Evolutionary conservation across 2,113 vertebrate species (phyloP).

Genomic region (Notechis scutatus): DNA sequence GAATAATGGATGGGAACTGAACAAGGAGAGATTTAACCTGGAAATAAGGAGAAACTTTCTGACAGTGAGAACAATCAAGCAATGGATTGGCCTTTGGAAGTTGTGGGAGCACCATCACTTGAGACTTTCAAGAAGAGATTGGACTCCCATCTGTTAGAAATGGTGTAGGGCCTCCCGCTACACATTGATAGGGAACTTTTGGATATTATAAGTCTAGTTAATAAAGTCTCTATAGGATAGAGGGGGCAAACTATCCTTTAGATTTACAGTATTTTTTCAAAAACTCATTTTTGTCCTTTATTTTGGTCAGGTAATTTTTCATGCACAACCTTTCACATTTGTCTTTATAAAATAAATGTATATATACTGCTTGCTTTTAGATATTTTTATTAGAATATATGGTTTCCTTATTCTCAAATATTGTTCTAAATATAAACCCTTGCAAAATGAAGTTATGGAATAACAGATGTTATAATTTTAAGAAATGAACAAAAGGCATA

Average conservation of each 20-base stretch:
- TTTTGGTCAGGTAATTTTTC: neutral
- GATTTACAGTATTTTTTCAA: neutral
- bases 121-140: no score
- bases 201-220: neutral
- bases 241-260: neutral
- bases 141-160: no score
- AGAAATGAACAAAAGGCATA: neutral
- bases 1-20: no score
- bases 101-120: no score
- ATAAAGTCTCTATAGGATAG: neutral
- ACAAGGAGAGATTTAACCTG: no score
- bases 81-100: no score
- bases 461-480: neutral
- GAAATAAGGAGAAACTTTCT: no score
- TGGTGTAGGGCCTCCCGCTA: no score
- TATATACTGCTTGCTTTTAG: neutral
- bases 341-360: neutral
- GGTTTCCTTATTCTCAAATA: neutral
- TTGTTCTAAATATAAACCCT: neutral
- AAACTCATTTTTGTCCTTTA: neutral
- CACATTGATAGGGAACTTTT: neutral
- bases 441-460: neutral
- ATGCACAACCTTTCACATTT: neutral
- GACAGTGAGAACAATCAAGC: no score
- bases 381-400: neutral